phyloP scores from a whole-genome alignment of 2,888 invertebrate genomes.

The Nesidiocoris tenuis region DNA sequence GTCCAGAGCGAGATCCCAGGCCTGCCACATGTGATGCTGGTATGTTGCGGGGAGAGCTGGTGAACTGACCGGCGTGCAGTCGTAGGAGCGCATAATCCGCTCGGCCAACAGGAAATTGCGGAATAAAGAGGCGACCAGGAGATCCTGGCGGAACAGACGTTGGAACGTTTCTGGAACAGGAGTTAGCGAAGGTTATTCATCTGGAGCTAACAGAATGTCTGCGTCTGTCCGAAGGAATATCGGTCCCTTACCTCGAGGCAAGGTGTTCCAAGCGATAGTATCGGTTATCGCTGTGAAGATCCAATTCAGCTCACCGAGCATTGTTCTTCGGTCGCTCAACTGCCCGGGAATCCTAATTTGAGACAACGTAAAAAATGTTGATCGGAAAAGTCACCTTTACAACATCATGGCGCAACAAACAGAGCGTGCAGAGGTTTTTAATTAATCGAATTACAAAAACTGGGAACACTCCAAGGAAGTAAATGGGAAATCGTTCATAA shows the following conservation, averaged over 20 bases:
- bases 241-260: conserved; percentile 70
- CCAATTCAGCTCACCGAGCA: conserved; percentile 99
- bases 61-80: conserved; percentile 92
- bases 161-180: conserved; percentile 78
- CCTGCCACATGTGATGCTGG: conserved; percentile 76
- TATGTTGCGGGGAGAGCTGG: conserved; percentile 90
- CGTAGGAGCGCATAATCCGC: conserved; percentile 91
- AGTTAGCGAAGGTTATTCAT: neutral
- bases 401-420: neutral
- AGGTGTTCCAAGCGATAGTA: conserved; percentile 97
- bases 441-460: no score
- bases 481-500: no score
- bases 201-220: neutral
- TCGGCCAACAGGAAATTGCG: conserved; percentile 96
- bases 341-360: conserved; percentile 92
- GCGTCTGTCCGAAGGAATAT: no score
- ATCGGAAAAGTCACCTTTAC: no score
- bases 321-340: conserved; percentile 89
- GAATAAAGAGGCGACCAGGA: conserved; percentile 96
- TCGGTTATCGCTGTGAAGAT: conserved; percentile 99
- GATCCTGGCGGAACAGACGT: conserved; percentile 93
- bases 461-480: no score
- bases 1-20: conserved; percentile 97
- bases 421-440: neutral
- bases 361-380: no score